phyloP scores from a whole-genome alignment of 2,888 invertebrate genomes.

The Drosophila antonietae region DNA sequence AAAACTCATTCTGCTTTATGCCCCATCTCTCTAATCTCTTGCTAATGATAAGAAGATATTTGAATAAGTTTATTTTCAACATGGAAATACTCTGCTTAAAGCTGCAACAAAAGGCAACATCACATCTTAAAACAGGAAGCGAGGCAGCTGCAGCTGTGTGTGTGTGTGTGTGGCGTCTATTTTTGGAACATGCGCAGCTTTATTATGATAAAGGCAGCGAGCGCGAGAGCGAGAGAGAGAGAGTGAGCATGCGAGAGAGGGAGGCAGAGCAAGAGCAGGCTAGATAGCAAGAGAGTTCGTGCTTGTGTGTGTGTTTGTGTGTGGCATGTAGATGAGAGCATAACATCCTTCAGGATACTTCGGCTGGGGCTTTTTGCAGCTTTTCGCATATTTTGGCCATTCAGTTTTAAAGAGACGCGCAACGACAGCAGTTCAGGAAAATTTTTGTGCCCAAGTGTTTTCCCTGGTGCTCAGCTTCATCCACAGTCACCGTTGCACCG shows the following conservation, averaged over 20 bases:
- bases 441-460: constrained; percentile 33
- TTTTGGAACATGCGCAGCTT: constrained; percentile 75
- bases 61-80: constrained; percentile 10
- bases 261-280: constrained; percentile 5
- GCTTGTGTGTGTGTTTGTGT: background rate
- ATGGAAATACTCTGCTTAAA: constrained; percentile 12
- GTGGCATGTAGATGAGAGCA: constrained; percentile 44
- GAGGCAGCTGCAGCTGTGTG: constrained; percentile 24
- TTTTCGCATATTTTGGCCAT: constrained; percentile 57
- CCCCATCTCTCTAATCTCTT: constrained; percentile 16
- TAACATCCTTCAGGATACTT: constrained; percentile 69
- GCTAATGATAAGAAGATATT: constrained; percentile 9
- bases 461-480: constrained; percentile 30
- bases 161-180: constrained; percentile 54
- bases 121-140: constrained; percentile 41
- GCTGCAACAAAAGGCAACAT: constrained; percentile 41
- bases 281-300: background rate
- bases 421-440: constrained; percentile 75
- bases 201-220: constrained; percentile 56
- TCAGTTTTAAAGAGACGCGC: constrained; percentile 76
- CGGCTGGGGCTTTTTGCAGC: constrained; percentile 64
- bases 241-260: background rate
- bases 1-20: background rate
- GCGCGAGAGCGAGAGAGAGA: background rate
- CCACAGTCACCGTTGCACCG: constrained; percentile 33